Evolutionary conservation across 2,113 vertebrate species (phyloP).

Genomic region (Ginglymostoma cirratum): DNA sequence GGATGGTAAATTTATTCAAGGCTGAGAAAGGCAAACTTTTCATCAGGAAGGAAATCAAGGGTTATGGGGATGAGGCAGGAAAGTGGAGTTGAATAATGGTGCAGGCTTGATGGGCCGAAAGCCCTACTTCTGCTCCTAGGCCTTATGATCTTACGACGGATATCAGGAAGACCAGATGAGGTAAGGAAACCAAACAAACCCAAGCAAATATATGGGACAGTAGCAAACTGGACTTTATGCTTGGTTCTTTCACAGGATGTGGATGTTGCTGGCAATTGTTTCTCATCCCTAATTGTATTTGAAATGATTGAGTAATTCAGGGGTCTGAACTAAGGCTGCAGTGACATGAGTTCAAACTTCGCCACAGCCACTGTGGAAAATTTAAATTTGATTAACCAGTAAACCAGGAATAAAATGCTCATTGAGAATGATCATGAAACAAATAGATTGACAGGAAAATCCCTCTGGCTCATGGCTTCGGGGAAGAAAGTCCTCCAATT

Average conservation of each 20-base stretch:
- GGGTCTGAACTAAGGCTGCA: too few species aligned
- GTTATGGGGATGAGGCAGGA: too few species aligned
- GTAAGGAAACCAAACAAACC: neutral
- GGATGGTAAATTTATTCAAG: too few species aligned
- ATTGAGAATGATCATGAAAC: neutral
- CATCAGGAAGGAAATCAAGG: too few species aligned
- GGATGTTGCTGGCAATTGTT: neutral
- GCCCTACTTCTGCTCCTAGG: too few species aligned
- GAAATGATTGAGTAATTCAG: neutral
- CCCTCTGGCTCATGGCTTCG: neutral
- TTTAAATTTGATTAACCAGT: neutral
- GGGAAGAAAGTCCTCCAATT: too few species aligned
- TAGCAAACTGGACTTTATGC: neutral
- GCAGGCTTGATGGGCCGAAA: too few species aligned
- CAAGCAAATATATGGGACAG: neutral
- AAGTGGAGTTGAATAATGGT: too few species aligned
- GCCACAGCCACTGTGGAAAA: neutral
- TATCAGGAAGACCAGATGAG: neutral
- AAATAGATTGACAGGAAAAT: neutral
- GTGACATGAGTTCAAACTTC: neutral
- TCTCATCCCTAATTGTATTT: neutral
- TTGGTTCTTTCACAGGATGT: neutral
- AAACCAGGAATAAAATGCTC: neutral
- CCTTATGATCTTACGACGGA: neutral
- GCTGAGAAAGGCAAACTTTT: too few species aligned